phyloP scores from a whole-genome alignment of 2,113 vertebrate genomes.

The Labrus mixtus region DNA sequence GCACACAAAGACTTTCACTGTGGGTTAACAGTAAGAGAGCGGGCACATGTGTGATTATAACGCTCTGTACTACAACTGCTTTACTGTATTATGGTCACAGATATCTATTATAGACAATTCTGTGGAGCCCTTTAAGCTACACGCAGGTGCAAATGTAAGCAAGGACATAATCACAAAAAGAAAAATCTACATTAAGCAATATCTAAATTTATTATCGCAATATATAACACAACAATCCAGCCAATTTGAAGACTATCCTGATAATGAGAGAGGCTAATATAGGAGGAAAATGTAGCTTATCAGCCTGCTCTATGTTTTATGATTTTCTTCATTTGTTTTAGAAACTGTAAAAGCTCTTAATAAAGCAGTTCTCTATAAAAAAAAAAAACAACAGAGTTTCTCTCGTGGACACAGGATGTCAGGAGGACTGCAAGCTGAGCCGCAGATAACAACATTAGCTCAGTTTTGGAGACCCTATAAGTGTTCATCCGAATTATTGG shows the following conservation, averaged over 20 bases:
- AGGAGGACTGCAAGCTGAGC: neutral
- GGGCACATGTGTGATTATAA: constrained; percentile 60
- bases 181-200: no score
- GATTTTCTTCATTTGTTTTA: no score
- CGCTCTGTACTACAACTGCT: constrained; percentile 17
- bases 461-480: neutral
- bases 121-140: neutral
- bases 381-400: neutral
- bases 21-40: constrained; percentile 65
- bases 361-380: neutral
- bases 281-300: no score
- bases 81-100: constrained; percentile 8
- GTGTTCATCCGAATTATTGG: neutral
- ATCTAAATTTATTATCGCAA: no score
- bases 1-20: constrained; percentile 78
- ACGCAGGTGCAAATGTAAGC: neutral
- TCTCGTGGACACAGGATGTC: neutral
- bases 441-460: neutral
- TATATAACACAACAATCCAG: no score
- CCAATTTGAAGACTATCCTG: neutral
- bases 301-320: no score
- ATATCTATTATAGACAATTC: neutral
- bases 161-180: no score
- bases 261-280: no score
- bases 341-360: no score